phyloP scores from a whole-genome alignment of 1,140 invertebrate species.

The Coptotermes formosanus region DNA sequence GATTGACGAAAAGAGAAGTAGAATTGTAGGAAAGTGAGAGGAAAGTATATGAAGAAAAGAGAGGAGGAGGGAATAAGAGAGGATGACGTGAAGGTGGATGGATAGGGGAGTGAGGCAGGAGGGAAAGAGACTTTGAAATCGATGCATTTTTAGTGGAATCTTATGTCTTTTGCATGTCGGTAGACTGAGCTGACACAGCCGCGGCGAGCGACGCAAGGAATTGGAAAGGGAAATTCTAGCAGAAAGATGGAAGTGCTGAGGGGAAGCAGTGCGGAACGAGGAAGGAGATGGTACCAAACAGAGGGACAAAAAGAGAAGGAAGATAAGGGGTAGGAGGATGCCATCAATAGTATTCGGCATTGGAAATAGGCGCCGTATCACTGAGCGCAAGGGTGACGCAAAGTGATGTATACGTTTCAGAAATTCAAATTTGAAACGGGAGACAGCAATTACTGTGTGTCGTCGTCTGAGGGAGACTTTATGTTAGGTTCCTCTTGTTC shows the following conservation, averaged over 20 bases:
- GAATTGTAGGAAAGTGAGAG: conserved; percentile 18
- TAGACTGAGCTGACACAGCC: not conserved
- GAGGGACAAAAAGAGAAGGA: not conserved
- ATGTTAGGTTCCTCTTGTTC: no score
- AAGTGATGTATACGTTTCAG: not conserved
- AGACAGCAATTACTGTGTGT: not conserved
- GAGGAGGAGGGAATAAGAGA: not conserved
- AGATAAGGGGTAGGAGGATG: not conserved
- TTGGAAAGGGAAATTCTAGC: not conserved
- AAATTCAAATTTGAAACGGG: not conserved
- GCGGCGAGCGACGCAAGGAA: conserved; percentile 4
- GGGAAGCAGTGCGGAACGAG: not conserved
- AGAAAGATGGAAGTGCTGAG: conserved; percentile 7
- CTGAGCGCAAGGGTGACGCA: not conserved
- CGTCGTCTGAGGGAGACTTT: not conserved
- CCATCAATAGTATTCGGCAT: conserved; percentile 3
- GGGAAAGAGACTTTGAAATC: conserved; percentile 35
- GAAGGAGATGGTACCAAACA: not conserved
- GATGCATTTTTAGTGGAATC: conserved; percentile 39
- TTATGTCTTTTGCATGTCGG: conserved; percentile 39
- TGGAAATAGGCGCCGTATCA: not conserved
- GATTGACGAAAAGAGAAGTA: not conserved
- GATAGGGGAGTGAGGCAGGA: not conserved
- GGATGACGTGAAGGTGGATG: conserved; percentile 10
- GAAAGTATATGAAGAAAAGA: not conserved